These are phyloP conservation scores for Lasioglossum oenotherae DNA, from an alignment of 2,888 invertebrate species.

Conservation along the genomic window DNA sequence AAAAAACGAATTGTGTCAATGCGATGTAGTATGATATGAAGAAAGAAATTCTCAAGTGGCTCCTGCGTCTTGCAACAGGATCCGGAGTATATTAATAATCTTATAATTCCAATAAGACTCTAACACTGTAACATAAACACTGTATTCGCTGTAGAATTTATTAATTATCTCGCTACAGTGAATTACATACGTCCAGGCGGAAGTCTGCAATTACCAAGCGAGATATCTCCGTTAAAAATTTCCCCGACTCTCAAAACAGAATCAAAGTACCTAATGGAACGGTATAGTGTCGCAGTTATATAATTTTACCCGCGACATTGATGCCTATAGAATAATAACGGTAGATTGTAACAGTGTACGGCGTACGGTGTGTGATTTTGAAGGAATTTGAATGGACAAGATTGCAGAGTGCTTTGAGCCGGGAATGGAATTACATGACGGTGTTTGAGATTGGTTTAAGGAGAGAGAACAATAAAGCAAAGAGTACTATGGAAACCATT, in stretches of 20 bases:
- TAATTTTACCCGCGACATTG: neutral
- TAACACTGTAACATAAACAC: no score
- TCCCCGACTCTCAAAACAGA: neutral
- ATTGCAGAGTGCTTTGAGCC: neutral
- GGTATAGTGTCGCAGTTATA: neutral
- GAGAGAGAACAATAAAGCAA: constrained; percentile 4
- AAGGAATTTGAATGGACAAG: constrained; percentile 5
- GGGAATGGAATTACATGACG: constrained; percentile 11
- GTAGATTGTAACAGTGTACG: neutral
- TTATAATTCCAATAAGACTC: neutral
- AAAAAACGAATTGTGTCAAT: neutral
- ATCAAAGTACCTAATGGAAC: neutral
- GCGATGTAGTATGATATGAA: no score
- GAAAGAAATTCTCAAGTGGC: neutral
- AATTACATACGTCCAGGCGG: neutral
- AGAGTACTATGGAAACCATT: constrained; percentile 15
- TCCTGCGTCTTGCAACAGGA: no score
- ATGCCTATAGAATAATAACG: neutral
- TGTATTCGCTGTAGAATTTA: neutral
- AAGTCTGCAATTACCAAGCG: neutral
- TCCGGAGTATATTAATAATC: neutral
- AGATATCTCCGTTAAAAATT: neutral
- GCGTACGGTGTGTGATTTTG: constrained; percentile 4
- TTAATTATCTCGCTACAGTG: neutral
- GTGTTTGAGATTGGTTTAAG: constrained; percentile 1